Base-by-base conservation (phyloP, 2,797 vertebrate species). In the Eidolon dupreanum region DNA sequence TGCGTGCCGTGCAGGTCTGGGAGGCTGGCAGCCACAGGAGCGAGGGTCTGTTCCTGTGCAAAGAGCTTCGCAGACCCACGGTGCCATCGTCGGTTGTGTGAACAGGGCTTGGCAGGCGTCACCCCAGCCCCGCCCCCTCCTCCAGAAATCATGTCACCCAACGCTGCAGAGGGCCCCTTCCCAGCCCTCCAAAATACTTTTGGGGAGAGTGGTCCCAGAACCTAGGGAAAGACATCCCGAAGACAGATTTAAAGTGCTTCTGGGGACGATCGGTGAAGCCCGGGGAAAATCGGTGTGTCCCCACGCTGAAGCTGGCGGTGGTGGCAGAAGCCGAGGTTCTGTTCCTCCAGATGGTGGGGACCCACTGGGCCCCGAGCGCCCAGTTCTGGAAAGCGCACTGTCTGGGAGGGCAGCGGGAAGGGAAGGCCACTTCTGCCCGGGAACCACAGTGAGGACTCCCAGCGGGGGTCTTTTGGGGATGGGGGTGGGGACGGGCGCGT, bases 311-410 rank as follows among this genome's bases (percentile, higher is more conserved):
- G 96, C 97, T 82, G 75, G 93, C 96, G 82, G 95, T 9, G 94
- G 93, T 73, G 95, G 96, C 97, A 97, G 96, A 96, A 94, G 97
- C 97, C 73, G 97, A 94, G 91, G 92, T 95, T 97, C 97, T 97
- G 43, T 89, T 97, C 97, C 97, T 97, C 96, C 92, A 96, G 96
- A 93, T 71, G 92, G 81, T 78, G 96, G 97, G 97, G 96, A 98
- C 94, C 97, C 97, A 0, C 96, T 79, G 96, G 82, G 43, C 93
- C 95, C 90, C 89, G 53, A 77, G 92, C 89, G 93, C 96, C 92
- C 90, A 77, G 93, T 94, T 96, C 97, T 98, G 97, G 96, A 97
- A 97, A 97, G 97, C 95, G 73, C 96, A 98, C 93, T 97, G 88
- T 95, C 83, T 73, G 92, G 49, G 36, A 73, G 97, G 89, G 94